Evolutionary conservation across 2,888 invertebrate species (phyloP), one percentile per base, ranked within the genome.

Genomic region (Tetragnatha montana): DNA sequence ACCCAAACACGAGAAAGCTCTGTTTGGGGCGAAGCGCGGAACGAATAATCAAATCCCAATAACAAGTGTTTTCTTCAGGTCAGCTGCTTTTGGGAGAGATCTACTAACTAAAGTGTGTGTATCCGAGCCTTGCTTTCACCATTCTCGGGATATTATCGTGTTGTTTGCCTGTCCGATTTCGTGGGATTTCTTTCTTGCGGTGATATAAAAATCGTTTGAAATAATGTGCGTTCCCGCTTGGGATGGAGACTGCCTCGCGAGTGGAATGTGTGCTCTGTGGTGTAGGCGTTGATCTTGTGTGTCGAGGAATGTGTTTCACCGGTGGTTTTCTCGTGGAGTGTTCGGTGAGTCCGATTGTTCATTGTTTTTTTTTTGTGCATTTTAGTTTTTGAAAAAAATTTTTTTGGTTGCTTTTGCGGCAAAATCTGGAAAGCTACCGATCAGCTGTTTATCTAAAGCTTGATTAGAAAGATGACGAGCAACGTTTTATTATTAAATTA

Each of bases 281-380:
- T 83, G 88, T 88, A 83, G 83, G 88, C 88, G 88, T 86, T 79
- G 69, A 74, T 22, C 68, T 21, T 21, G 60, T 75, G 49, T 83
- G 83, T 69, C 74, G 7, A 17, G 88, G 88, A 89, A 89, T 89
- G 88, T 75, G 80, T 51, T 69, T 8, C 12, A 74, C 73, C 75
- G 69, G 84, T 80, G 75, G 70, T 89, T 84, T 80, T 80, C 8
- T 8, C 22, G 47, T 35, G 17, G 51, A 14, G 51, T 7, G 79
- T 74, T 22, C 60, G 74, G 80, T 88, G 68, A 81, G 81, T 81
- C 49, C 14, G 19, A 74, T 74, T 68, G 17, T 60, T 86, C 51
- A 19, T 73, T 71, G 22, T 17, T 49, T 51, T 14, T 69, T 69
- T 4, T 17, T n/a, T 49, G 49, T 47, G 17, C 7, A n/a, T 35